Base-by-base conservation (phyloP, 2,113 vertebrate genomes). In the Cottus gobio region DNA sequence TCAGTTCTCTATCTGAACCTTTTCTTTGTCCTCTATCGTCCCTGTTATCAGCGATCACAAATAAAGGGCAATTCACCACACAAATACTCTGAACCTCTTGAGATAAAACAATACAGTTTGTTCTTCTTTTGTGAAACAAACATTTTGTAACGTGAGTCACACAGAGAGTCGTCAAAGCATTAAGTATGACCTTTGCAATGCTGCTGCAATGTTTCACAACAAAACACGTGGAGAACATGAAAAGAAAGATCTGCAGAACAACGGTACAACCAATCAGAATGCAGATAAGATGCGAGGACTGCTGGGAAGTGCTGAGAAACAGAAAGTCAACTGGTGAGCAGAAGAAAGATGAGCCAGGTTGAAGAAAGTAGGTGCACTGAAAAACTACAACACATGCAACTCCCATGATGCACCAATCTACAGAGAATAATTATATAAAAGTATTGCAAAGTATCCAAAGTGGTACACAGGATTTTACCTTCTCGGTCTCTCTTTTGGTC, bases 1-100 rank as follows among this genome's bases (percentile, higher is more conserved):
- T 92, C 84, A 9, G 83, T 92, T 93, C 90, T 91, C 82, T 22
- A 13, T 87, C 44, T 11, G 39, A 31, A 22, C 63, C 37, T 88
- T 63, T 64, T 82, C 75, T 0, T 70, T 11, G 0, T 52, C 64
- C 12, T 82, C 54, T 77, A 42, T 85, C 75, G 44, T 84, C 64
- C 1, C 13, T 18, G 71, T 71, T 62, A 70, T 67, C 74, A 67
- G 26, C 1, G 1, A 2, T 58, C 26, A 54, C 2, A 67, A 10
- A 9, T 24, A 52, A 22, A 52, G 20, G 20, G 48, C 20, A n/a
- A 22, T n/a, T 20, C 6, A 15, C 9, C 16, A 22, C 30, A 62
- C 26, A 31, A 31, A 20, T 18, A 28, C 5, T 22, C 6, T 31
- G 9, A 46, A 20, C 66, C 46, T 9, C 46, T 34, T 16, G 2